phyloP scores from a whole-genome alignment of 2,888 invertebrate species.

The Calliphora vomitoria region DNA sequence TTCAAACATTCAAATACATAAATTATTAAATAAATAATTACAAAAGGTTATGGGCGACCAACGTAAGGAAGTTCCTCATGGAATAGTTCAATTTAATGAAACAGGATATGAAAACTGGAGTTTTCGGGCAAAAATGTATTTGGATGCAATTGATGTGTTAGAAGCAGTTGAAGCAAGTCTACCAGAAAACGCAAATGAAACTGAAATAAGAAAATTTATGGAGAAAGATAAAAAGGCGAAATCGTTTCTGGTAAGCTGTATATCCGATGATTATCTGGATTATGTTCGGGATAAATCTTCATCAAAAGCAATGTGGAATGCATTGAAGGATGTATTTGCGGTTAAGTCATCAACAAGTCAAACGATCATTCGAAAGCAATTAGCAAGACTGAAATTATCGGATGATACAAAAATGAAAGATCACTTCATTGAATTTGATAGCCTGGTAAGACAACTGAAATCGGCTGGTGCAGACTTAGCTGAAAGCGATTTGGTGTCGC shows the following conservation, averaged over 20 bases:
- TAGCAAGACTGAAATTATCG: no score
- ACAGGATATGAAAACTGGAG: background rate
- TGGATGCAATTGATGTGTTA: no score
- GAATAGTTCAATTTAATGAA: background rate
- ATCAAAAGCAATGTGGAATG: background rate
- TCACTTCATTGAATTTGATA: no score
- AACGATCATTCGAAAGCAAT: no score
- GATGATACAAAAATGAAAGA: no score
- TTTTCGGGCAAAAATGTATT: no score
- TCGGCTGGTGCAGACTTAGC: background rate
- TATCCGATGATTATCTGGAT: background rate
- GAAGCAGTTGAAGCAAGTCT: background rate
- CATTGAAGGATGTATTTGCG: background rate
- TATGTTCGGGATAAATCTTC: background rate
- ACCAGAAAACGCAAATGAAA: background rate
- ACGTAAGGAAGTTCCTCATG: background rate
- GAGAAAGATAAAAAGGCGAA: background rate
- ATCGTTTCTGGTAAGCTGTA: background rate
- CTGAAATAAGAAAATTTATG: background rate
- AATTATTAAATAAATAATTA: background rate
- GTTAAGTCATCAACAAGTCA: no score
- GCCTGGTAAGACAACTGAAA: background rate
- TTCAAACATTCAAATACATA: no score
- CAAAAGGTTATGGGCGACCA: conserved; percentile 1
- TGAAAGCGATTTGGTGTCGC: conserved; percentile 18